Evolutionary conservation across 2,888 invertebrate genomes (phyloP), one percentile per base, ranked within the genome.

Genomic region (Leptopilina myrica): DNA sequence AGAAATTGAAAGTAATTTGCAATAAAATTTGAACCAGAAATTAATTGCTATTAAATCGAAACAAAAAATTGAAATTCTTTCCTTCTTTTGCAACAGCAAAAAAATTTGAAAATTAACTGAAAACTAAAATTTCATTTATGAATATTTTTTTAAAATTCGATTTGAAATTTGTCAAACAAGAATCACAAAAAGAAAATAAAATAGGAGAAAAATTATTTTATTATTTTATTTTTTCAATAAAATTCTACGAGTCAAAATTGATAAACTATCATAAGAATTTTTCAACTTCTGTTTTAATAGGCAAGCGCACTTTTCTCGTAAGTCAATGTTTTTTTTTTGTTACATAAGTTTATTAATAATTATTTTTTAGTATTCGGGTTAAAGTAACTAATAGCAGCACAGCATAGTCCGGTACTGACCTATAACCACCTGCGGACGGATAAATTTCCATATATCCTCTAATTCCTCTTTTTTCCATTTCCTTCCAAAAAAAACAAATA

Each of bases 381-480:
- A 86, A 86, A 86, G 82, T 88, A 89, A 89, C 87, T 87, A 88
- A 89, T 89, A 91, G 91, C 90, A 89, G 90, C 90, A 91, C 90
- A 91, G 88, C 89, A 90, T 91, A 91, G 91, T 91, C 91, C 90
- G 88, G 91, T 91, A 91, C 91, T 91, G 91, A 91, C 91, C 91
- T 91, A 91, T 91, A 91, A 91, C 88, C 90, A 91, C 87, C 89
- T 90, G 90, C 90, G 90, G 91, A 90, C 91, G 91, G 91, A 91
- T 89, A 88, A 89, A 89, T 49, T 88, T 89, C 87, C 78, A 84
- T 66, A 67, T 79, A 67, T 77, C 62, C 69, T 69, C 43, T 43
- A 43, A 62, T 83, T 80, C 33, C 33, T 33, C 80, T 78, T 78
- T 56, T 53, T 59, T 64, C 7, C 76, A n/a, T 64, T 65, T 65